Percentiles rank a stretch among this genome's conserved stretches.
phyloP scores from a whole-genome alignment of 2,113 vertebrate species.

The Sorex fumeus region DNA sequence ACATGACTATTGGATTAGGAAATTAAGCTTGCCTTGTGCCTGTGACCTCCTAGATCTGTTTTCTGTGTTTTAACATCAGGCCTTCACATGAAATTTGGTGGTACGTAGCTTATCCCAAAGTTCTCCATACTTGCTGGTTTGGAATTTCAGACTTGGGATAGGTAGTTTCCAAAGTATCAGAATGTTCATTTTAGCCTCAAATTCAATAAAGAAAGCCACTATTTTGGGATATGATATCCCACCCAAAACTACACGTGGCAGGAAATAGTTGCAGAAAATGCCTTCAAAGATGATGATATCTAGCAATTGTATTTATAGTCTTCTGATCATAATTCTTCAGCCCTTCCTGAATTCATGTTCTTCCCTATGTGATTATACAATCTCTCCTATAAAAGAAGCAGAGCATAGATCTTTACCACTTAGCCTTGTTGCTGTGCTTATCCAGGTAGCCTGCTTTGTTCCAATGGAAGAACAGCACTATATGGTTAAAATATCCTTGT shows the following conservation, averaged over 20 bases:
- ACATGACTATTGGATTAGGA: neutral
- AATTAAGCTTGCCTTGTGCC: neutral
- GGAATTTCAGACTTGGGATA: neutral
- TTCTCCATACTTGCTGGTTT: neutral
- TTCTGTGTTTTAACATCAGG: neutral
- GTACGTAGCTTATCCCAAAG: neutral
- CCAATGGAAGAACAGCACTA: neutral
- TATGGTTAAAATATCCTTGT: neutral
- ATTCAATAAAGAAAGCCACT: neutral
- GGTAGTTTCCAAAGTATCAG: neutral
- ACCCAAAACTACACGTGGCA: neutral
- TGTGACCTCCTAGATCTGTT: neutral
- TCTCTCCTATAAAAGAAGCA: neutral
- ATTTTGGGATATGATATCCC: neutral
- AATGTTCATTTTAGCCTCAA: neutral
- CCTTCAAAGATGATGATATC: neutral
- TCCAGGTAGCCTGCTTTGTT: neutral
- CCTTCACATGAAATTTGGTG: neutral
- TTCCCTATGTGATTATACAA: constrained; percentile 9
- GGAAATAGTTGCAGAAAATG: neutral
- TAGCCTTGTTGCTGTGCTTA: neutral
- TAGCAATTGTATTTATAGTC: neutral
- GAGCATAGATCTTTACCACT: neutral
- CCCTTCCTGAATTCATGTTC: neutral
- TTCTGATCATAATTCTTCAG: neutral